Base-by-base conservation (phyloP, 2,797 vertebrate genomes). In the Tenualosa ilisha region DNA sequence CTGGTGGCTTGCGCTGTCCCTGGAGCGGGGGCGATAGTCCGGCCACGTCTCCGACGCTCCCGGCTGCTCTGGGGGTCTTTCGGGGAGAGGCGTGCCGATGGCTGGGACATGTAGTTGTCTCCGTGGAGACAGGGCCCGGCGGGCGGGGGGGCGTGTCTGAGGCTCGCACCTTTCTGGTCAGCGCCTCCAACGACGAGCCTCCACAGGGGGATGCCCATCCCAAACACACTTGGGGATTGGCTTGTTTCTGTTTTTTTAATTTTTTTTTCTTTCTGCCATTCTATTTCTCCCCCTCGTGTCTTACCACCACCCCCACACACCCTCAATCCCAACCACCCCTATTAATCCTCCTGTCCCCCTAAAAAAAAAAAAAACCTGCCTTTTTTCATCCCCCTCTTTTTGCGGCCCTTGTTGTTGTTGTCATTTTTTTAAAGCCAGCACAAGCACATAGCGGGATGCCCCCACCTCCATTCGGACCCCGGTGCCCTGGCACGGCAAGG, bases 101-200 rank as follows among this genome's bases (percentile, higher is more conserved):
- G 85, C 72, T 61, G 17, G 63, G 46, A 89, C 85, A 83, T n/a
- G 88, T 91, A 83, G 81, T 84, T 59, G 91, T 93, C 93, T 95
- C 93, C 91, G 92, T 92, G 92, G 95, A 95, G 93, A 93, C 87
- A 86, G 91, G 93, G 94, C 95, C 94, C 94, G 93, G 95, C 93
- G 95, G 92, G 91, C 93, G 95, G 93, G 46, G 31, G 92, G 93
- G 95, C 92, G 81, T 89, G 89, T 92, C 91, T 93, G 94, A 92
- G 93, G 93, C 95, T 97, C 94, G 94, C 95, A 96, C 94, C 95
- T 97, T 95, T 94, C 94, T 95, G 96, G 95, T 96, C 95, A 96
- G 94, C 93, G 92, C 92, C 94, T 96, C 93, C 89, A 92, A 83
- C 92, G 40, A 20, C 40, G 72, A 40, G 0, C 96, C 96, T 96